Base-by-base conservation (phyloP, 2,113 vertebrate genomes). In the Elachura formosa region DNA sequence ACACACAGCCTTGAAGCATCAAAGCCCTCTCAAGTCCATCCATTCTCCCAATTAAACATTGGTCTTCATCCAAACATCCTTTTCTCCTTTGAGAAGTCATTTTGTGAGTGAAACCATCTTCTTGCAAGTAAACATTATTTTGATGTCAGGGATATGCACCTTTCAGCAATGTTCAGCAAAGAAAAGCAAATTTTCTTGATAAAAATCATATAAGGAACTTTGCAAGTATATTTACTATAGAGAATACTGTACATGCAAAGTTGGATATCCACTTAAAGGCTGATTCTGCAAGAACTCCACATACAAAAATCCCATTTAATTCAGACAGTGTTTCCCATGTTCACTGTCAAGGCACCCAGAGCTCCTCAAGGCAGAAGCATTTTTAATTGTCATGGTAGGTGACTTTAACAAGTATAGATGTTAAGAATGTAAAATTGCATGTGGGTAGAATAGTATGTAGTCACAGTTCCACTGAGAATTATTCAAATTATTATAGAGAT, bases 381-480 rank as follows among this genome's bases (percentile, higher is more conserved):
- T 92, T 92, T 77, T 43, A 86, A 43, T 71, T 77, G 34, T 22
- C 19, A 0, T 66, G 9, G 23, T n/a, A 77, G 64, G 19, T 46
- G 55, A 77, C 63, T n/a, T 22, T 59, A 55, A 28, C 2, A 40
- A 25, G 15, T 46, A 48, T 13, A 69, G 48, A 76, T 69, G 5
- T 49, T 0, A 2, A 69, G 45, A 73, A 56, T 13, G 8, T 45
- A 58, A 81, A 78, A 58, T 16, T 3, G 0, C 12, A 15, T 21
- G 8, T 5, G 64, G 23, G n/a, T 49, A 61, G 59, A 82, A 82
- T 9, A 46, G 24, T 6, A 67, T 48, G 7, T 16, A 59, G 45
- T 22, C 66, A 66, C 11, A 25, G 22, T 58, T 79, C 33, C 21
- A 63, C 14, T 34, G 26, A 67, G 38, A 92, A 55, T 58, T n/a